Evolutionary conservation across 2,888 invertebrate genomes (phyloP), one percentile per base, ranked within the genome.

Genomic region (Anoplius nigerrimus): DNA sequence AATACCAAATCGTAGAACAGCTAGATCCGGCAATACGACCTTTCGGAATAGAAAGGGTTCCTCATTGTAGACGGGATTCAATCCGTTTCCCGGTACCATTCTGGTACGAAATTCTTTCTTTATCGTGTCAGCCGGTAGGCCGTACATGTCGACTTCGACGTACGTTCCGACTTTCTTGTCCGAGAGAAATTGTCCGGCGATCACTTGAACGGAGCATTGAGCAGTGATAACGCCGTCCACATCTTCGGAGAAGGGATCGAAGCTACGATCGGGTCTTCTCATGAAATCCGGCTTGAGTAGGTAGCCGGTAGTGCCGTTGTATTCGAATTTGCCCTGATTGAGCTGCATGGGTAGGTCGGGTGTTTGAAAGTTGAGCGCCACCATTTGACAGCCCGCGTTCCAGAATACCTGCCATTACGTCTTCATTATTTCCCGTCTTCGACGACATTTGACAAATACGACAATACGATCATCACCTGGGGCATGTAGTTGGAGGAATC

Each of bases 151-250:
- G 42, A 94, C 93, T 85, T 94, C 93, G 20, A 94, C 93, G 85
- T 93, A 93, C 2, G 93, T 94, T n/a, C 93, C 93, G 2, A 93
- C 91, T 85, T 93, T 93, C 82, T 92, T 92, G 81, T 94, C 93
- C 0, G 93, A 93, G 78, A 93, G 89, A 84, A 94, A 93, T 87
- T 93, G 93, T 1, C 93, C 93, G 20, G 93, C 93, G 76, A 93
- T 93, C 11, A 93, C 91, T 91, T 92, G 90, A 5, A 94, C 93
- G 46, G 92, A 91, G 84, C 93, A 93, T 79, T 92, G 92, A 43
- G 93, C 93, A 20, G 94, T 93, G 81, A 94, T 94, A n/a, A 94
- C 93, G 71, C 94, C 94, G 86, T 94, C 93, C 22, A 94, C 93
- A 64, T 92, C 92, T 83, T 94, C 94, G 15, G 93, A 92, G 85